A percentile compares a stretch with the other conserved stretches of the same genome.
Evolutionary conservation across 1,140 invertebrate genomes (phyloP).

Genomic region (Diploscapter pachys): DNA sequence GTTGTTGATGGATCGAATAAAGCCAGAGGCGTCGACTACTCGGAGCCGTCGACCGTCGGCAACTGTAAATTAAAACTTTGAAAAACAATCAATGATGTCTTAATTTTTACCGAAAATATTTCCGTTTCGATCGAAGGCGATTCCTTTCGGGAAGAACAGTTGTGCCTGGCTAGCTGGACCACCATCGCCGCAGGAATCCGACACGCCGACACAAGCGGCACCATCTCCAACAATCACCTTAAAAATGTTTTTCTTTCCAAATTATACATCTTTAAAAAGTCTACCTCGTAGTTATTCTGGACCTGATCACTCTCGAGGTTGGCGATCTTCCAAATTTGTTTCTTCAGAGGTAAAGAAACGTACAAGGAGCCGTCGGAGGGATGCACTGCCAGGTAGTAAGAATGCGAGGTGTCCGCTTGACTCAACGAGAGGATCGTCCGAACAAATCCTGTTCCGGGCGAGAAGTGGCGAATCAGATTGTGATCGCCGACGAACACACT

Average conservation of each 20-base stretch:
- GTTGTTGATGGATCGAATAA: conserved; percentile 18
- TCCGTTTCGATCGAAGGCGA: conserved; percentile 35
- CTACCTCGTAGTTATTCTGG: conserved; percentile 62
- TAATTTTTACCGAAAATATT: conserved; percentile 24
- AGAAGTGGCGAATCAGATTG: conserved; percentile 83
- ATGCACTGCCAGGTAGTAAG: conserved; percentile 41
- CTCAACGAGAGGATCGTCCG: conserved; percentile 30
- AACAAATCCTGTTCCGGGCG: conserved; percentile 72
- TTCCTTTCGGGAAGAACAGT: conserved; percentile 89
- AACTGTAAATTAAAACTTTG: conserved; percentile 21
- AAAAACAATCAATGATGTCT: not conserved
- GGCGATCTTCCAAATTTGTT: conserved; percentile 26
- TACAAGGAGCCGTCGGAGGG: conserved; percentile 34
- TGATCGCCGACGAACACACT: conserved; percentile 91
- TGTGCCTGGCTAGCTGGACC: conserved; percentile 84
- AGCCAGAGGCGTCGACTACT: conserved; percentile 28
- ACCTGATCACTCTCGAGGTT: conserved; percentile 28
- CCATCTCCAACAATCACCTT: conserved; percentile 78
- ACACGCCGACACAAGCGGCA: conserved; percentile 72
- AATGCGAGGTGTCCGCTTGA: conserved; percentile 36
- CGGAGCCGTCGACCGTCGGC: conserved; percentile 34
- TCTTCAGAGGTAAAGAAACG: conserved; percentile 34
- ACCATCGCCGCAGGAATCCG: conserved; percentile 81
- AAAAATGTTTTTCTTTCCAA: not conserved
- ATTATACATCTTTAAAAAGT: not conserved